phyloP scores from a whole-genome alignment of 2,888 invertebrate species.

The Alloplasta piceator region DNA sequence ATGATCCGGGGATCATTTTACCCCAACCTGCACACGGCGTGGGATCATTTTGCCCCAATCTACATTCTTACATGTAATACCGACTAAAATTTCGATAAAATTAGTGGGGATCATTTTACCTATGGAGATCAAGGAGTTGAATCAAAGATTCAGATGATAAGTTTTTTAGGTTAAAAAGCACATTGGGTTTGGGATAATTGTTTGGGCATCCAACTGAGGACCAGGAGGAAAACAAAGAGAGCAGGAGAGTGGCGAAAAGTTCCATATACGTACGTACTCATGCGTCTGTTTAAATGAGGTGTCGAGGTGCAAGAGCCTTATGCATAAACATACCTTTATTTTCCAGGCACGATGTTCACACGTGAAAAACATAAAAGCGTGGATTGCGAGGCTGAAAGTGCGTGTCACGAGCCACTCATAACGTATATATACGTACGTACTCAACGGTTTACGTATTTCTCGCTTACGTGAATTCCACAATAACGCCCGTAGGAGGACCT shows the following conservation, averaged over 20 bases:
- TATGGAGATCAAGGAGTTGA: no score
- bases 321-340: constrained; percentile 11
- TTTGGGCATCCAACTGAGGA: background rate
- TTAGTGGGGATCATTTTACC: no score
- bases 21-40: no score
- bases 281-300: constrained; percentile 42
- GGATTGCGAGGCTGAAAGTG: constrained; percentile 10
- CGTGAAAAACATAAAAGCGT: constrained; percentile 17
- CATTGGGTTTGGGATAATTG: background rate
- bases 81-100: no score
- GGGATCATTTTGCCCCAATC: background rate
- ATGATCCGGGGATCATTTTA: no score
- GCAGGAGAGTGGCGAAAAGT: constrained; percentile 13
- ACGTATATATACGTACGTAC: constrained; percentile 9
- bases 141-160: no score
- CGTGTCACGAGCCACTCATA: constrained; percentile 22
- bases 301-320: constrained; percentile 21
- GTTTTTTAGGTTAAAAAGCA: no score
- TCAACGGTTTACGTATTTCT: constrained; percentile 3
- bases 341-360: no score
- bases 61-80: background rate
- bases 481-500: constrained; percentile 18
- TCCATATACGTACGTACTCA: constrained; percentile 32
- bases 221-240: constrained; percentile 26
- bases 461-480: constrained; percentile 28